phyloP scores from a whole-genome alignment of 2,888 invertebrate species.

The Bembecia ichneumoniformis region DNA sequence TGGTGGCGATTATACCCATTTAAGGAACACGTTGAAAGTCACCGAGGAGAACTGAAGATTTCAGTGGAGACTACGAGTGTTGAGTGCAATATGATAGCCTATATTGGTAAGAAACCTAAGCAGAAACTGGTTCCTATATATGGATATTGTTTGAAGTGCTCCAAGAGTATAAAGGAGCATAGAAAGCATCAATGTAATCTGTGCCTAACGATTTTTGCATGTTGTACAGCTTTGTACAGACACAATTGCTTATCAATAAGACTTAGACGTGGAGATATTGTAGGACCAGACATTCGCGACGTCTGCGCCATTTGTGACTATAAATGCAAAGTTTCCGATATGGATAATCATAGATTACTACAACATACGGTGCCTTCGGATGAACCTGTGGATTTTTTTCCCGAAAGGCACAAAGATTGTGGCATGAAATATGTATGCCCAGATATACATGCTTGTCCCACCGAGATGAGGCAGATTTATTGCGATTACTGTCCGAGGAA shows the following conservation, averaged over 20 bases:
- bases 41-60: not conserved
- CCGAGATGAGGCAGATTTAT: not conserved
- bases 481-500: not conserved
- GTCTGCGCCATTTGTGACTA: not conserved
- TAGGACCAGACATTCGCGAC: too few species aligned
- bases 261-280: not conserved
- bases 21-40: not conserved
- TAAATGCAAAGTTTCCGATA: not conserved
- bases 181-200: not conserved
- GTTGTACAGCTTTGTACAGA: not conserved
- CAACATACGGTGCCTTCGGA: not conserved
- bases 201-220: not conserved
- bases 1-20: not conserved
- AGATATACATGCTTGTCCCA: not conserved
- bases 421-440: not conserved
- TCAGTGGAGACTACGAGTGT: not conserved
- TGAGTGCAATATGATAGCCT: not conserved
- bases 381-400: not conserved
- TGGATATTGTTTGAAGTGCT: not conserved
- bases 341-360: not conserved
- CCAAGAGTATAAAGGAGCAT: not conserved
- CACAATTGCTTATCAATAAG: not conserved
- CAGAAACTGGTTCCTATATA: too few species aligned
- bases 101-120: not conserved
- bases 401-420: not conserved